Evolutionary conservation across 2,888 invertebrate species (phyloP).

Genomic region (Oscheius sp.): DNA sequence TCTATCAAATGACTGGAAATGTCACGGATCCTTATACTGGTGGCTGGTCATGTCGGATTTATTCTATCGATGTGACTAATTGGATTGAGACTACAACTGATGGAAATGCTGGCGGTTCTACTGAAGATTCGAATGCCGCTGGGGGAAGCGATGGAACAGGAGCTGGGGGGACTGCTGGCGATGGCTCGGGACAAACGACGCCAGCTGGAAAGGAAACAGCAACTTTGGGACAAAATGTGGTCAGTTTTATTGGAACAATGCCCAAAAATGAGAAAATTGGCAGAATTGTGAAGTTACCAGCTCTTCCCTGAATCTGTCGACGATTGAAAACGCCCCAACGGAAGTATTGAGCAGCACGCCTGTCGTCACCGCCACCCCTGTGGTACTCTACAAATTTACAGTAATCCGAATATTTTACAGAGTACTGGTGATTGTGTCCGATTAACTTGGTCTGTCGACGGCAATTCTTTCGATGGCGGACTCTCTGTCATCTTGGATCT

Average conservation of each 20-base stretch:
- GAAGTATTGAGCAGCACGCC: background rate
- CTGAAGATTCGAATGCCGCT: too few relatives aligned
- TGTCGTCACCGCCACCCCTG: background rate
- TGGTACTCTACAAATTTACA: background rate
- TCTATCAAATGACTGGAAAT: slow-evolving; percentile 6
- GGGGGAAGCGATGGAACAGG: too few relatives aligned
- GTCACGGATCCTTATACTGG: background rate
- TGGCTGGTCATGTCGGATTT: slow-evolving; percentile 10
- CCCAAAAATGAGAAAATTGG: background rate
- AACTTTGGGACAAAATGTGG: slow-evolving; percentile 22
- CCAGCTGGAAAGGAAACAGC: background rate
- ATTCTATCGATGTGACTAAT: slow-evolving; percentile 4
- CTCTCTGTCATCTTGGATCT: background rate
- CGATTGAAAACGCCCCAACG: background rate
- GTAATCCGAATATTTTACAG: background rate
- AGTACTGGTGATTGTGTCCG: slow-evolving; percentile 11
- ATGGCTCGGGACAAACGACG: background rate
- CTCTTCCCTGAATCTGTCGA: slow-evolving; percentile 6
- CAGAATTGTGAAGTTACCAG: background rate
- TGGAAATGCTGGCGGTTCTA: background rate
- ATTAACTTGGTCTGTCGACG: slow-evolving; percentile 9
- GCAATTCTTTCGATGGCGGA: background rate
- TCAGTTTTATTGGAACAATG: slow-evolving; percentile 17
- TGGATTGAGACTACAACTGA: background rate
- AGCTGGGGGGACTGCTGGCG: background rate